Evolutionary conservation across 2,888 invertebrate genomes (phyloP).

Genomic region (Nectonema munidae): DNA sequence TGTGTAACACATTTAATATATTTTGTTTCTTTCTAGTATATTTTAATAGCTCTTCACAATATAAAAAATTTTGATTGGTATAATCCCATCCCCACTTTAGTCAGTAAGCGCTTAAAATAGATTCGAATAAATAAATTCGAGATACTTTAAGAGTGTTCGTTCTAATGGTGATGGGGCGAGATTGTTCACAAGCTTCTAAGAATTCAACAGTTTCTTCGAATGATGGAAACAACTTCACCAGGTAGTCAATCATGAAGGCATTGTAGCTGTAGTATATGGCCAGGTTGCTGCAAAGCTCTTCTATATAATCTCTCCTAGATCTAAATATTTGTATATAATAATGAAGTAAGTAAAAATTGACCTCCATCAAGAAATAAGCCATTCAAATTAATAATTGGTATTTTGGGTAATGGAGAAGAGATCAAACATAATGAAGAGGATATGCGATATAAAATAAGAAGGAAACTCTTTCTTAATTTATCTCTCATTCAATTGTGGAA

Average conservation of each 20-base stretch:
- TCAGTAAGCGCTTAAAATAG: neutral
- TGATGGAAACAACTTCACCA: constrained; percentile 57
- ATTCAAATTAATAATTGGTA: no score
- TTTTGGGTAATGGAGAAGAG: no score
- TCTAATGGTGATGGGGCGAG: constrained; percentile 67
- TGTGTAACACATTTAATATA: no score
- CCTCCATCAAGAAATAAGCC: no score
- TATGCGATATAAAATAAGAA: no score
- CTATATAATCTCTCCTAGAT: constrained; percentile 44
- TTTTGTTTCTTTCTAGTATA: no score
- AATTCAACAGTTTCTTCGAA: constrained; percentile 52
- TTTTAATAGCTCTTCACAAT: no score
- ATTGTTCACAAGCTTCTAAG: constrained; percentile 72
- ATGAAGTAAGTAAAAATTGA: no score
- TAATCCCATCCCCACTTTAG: neutral
- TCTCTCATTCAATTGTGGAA: no score
- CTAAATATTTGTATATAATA: constrained; percentile 24
- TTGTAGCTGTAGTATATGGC: constrained; percentile 86
- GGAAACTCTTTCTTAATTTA: no score
- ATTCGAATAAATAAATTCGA: neutral
- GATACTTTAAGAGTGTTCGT: constrained; percentile 53
- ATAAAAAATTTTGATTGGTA: no score
- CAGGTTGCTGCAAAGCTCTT: constrained; percentile 44
- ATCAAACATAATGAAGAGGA: no score
- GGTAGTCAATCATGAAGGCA: constrained; percentile 56